Conservation (phyloP, 2,888 invertebrate species). For the Gryllus longicercus region DNA sequence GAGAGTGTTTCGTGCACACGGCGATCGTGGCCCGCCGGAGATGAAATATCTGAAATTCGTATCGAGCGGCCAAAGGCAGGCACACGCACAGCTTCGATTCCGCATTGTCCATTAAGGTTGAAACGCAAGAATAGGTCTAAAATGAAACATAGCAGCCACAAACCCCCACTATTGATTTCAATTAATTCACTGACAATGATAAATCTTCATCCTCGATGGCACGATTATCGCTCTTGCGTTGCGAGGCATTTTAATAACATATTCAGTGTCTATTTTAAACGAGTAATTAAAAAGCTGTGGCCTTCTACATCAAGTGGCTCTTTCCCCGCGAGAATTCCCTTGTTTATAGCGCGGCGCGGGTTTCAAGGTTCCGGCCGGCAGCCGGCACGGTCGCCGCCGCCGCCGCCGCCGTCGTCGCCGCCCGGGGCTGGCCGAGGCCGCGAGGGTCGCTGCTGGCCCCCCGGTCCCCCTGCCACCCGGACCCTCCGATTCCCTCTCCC, state of each 20-base stretch:
- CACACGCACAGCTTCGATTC: too few species aligned
- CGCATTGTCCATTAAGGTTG: too few species aligned
- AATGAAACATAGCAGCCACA: neutral
- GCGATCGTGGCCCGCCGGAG: too few species aligned
- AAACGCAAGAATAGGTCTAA: too few species aligned
- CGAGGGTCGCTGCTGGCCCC: too few species aligned
- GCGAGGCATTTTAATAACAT: constrained; percentile 17
- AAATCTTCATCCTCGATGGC: constrained; percentile 10
- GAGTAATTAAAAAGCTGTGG: constrained; percentile 3
- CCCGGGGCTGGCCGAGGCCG: too few species aligned
- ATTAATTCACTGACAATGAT: constrained; percentile 17
- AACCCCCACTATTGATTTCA: constrained; percentile 2
- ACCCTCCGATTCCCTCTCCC: too few species aligned
- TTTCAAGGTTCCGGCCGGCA: neutral
- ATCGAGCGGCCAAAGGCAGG: too few species aligned
- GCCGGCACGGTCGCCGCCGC: neutral
- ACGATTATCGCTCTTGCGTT: constrained; percentile 17
- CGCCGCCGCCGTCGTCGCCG: too few species aligned
- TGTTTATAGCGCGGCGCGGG: neutral
- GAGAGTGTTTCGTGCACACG: too few species aligned
- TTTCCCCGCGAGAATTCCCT: constrained; percentile 17
- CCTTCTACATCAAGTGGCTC: constrained; percentile 10
- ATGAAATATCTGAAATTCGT: too few species aligned
- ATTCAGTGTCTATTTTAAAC: constrained; percentile 17
- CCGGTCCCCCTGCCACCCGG: too few species aligned